Base-by-base conservation (phyloP, 2,888 invertebrate genomes). In the Eilema sororculum region DNA sequence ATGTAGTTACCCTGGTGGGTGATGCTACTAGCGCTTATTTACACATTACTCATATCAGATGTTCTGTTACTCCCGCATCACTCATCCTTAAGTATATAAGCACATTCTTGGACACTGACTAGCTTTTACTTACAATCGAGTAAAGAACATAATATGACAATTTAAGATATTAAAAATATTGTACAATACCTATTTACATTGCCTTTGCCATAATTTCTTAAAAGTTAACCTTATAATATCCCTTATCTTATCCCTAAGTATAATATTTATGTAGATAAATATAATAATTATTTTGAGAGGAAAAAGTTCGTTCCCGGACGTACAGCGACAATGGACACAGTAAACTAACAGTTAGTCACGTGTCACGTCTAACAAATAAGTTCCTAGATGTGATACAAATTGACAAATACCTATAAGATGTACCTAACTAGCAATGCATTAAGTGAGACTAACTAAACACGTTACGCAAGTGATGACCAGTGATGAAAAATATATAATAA, bases 301-400 rank as follows among this genome's bases (percentile, higher is more conserved):
- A 24, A 37, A 12, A 22, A 4, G 22, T 16, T 62, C 3, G 3
- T 72, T 78, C 69, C 65, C 74, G 71, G 70, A 74, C 72, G 76
- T 60, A 70, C 79, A 78, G 78, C 71, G 72, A 73, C 73, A 78
- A 74, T 78, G 80, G 79, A 79, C 67, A 81, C 78, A 74, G 69
- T 61, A 62, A 64, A 72, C 71, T 72, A 77, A 76, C 72, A 76
- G 77, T 74, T 79, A 74, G 73, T 77, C 78, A 73, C 79, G 67
- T 76, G 73, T 77, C 78, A 73, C 79, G 67, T 76, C 78, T 79
- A 82, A 85, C 78, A 82, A 81, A 83, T 79, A n/a, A n/a, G 78
- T 74, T 78, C 64, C 61, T 73, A 73, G 70, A 76, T 74, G 74
- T 77, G 78, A 78, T 74, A 74, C 67, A 63, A 67, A 8, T 76